Evolutionary conservation across 2,797 vertebrate genomes (phyloP).

Genomic region (Smutsia gigantea): DNA sequence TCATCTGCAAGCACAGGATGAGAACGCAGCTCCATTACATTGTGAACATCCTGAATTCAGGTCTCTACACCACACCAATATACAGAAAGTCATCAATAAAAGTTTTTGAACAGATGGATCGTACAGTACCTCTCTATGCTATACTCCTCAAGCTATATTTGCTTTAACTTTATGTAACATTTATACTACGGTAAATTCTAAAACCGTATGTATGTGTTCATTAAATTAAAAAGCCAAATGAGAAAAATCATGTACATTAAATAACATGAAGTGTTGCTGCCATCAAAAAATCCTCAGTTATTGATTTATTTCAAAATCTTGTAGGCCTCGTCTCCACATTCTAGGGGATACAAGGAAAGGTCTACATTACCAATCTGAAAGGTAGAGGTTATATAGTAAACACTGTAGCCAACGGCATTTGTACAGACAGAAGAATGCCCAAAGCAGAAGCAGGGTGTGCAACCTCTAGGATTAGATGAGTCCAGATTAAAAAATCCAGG

Average conservation of each 20-base stretch:
- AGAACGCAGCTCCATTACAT: background rate
- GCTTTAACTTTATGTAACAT: background rate
- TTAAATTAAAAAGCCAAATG: background rate
- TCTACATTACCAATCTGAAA: conserved; percentile 90
- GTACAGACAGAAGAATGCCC: conserved; percentile 97
- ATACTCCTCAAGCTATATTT: background rate
- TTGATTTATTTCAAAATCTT: background rate
- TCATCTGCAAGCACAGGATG: conserved; percentile 85
- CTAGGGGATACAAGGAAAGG: background rate
- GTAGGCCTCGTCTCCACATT: background rate
- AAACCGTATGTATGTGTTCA: background rate
- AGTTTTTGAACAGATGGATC: background rate
- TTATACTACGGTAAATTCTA: background rate
- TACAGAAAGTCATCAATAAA: background rate
- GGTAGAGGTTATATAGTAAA: conserved; percentile 88
- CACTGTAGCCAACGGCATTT: conserved; percentile 91
- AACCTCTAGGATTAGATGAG: conserved; percentile 91
- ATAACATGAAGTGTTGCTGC: background rate
- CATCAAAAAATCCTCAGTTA: conserved; percentile 28
- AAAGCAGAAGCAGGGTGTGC: conserved; percentile 97
- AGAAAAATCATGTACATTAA: background rate
- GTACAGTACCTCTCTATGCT: background rate
- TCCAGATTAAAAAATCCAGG: conserved; percentile 97
- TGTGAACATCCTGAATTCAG: background rate
- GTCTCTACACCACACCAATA: background rate